A percentile compares a stretch with the other conserved stretches of the same genome.
Evolutionary conservation across 2,113 vertebrate genomes (phyloP).

Genomic region (Phaethon lepturus): DNA sequence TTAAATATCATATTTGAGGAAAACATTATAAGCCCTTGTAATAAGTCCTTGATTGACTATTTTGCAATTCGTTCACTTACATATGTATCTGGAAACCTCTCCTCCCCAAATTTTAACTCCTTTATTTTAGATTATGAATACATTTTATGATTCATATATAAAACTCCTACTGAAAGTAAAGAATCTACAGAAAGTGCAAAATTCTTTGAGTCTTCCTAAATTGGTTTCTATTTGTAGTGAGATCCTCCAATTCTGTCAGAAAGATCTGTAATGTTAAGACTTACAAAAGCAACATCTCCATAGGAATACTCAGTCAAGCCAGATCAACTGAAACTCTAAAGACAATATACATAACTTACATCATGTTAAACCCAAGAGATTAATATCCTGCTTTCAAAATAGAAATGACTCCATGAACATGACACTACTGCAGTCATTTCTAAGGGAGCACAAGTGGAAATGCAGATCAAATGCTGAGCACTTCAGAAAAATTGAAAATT

Average conservation of each 20-base stretch:
- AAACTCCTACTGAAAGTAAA: background rate
- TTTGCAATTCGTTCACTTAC: background rate
- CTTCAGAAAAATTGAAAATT: background rate
- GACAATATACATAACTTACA: background rate
- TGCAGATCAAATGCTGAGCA: background rate
- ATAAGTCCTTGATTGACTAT: background rate
- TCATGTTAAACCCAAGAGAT: background rate
- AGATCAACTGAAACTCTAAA: background rate
- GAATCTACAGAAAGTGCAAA: background rate
- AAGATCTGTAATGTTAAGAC: constrained; percentile 76
- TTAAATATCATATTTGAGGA: background rate
- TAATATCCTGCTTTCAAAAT: background rate
- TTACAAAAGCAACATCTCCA: background rate
- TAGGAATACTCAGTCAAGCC: background rate
- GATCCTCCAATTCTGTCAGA: constrained; percentile 78
- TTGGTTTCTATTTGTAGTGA: background rate
- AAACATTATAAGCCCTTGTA: background rate
- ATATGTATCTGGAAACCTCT: background rate
- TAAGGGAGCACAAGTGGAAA: background rate
- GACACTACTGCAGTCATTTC: background rate
- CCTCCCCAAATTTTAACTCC: background rate
- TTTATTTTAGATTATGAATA: background rate
- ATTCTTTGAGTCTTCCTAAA: constrained; percentile 43
- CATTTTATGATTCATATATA: background rate
- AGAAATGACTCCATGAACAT: background rate